Percentiles rank a stretch among this genome's conserved stretches.
Conservation (phyloP, 2,888 invertebrate species). For the Sinopyrophorus schimmeli region DNA sequence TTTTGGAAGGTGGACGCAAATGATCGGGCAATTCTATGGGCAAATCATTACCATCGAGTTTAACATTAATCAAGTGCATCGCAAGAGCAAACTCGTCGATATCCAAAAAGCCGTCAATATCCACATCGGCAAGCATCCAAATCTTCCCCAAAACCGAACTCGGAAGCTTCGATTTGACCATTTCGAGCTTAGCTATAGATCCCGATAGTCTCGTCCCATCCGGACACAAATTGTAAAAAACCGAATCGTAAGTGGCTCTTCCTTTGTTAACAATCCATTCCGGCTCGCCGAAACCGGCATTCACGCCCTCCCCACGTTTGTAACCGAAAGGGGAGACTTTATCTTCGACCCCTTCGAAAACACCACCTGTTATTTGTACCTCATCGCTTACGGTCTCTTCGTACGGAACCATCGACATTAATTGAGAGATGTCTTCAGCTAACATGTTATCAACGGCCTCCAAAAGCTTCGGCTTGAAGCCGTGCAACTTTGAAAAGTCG, state of each 20-base stretch:
- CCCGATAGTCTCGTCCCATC: constrained; percentile 92
- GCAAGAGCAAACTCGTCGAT: constrained; percentile 95
- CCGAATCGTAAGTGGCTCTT: constrained; percentile 78
- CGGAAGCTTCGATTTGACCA: constrained; percentile 96
- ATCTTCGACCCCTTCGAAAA: constrained; percentile 84
- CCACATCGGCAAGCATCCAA: constrained; percentile 96
- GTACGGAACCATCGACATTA: constrained; percentile 93
- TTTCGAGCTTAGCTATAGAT: constrained; percentile 86
- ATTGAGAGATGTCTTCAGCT: constrained; percentile 86
- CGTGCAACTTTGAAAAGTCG: constrained; percentile 93
- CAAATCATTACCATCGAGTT: constrained; percentile 87
- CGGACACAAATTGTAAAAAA: constrained; percentile 80
- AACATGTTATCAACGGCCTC: constrained; percentile 96
- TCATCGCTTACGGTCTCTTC: constrained; percentile 40
- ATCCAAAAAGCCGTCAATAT: constrained; percentile 92
- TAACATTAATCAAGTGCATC: constrained; percentile 91
- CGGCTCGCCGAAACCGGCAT: constrained; percentile 91
- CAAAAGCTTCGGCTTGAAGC: constrained; percentile 83
- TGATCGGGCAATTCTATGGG: constrained; percentile 85
- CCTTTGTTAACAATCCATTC: constrained; percentile 97
- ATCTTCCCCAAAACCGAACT: constrained; percentile 95
- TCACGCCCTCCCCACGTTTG: constrained; percentile 91
- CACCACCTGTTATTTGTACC: constrained; percentile 73
- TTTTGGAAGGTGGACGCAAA: constrained; percentile 84
- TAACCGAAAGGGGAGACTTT: constrained; percentile 89